Evolutionary conservation across 1,140 invertebrate species (phyloP).

Genomic region (Bombus waltoni): DNA sequence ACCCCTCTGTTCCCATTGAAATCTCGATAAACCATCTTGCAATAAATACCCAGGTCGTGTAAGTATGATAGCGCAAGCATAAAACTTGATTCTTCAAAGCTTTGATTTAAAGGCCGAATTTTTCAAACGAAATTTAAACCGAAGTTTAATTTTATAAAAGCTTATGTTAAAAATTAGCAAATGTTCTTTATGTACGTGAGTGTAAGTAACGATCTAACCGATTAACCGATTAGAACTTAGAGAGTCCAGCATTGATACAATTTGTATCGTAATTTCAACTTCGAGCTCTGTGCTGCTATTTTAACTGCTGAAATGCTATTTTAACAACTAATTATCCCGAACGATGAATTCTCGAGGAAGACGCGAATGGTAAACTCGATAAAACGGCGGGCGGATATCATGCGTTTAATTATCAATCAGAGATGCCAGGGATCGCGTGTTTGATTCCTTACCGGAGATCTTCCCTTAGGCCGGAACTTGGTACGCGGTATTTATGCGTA

Average conservation of each 20-base stretch:
- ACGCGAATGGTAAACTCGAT: constrained; percentile 3
- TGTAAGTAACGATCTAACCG: neutral
- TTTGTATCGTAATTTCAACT: neutral
- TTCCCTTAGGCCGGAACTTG: constrained; percentile 54
- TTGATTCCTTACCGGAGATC: constrained; percentile 42
- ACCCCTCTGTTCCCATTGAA: neutral
- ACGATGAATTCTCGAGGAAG: neutral
- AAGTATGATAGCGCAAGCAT: neutral
- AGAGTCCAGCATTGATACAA: neutral
- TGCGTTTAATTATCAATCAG: constrained; percentile 74
- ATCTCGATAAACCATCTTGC: no score
- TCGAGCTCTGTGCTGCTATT: neutral
- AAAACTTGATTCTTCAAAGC: neutral
- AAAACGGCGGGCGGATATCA: constrained; percentile 63
- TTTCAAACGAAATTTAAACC: neutral
- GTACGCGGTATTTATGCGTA: constrained; percentile 43
- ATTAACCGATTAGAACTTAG: neutral
- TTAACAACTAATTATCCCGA: neutral
- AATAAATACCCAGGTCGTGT: neutral
- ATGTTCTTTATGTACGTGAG: neutral
- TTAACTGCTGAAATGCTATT: neutral
- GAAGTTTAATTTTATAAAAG: neutral
- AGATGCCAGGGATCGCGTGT: constrained; percentile 68
- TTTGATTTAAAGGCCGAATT: neutral
- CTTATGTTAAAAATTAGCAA: neutral